Base-by-base conservation (phyloP, 2,888 invertebrate species). In the Drosophila cyrtoloma region DNA sequence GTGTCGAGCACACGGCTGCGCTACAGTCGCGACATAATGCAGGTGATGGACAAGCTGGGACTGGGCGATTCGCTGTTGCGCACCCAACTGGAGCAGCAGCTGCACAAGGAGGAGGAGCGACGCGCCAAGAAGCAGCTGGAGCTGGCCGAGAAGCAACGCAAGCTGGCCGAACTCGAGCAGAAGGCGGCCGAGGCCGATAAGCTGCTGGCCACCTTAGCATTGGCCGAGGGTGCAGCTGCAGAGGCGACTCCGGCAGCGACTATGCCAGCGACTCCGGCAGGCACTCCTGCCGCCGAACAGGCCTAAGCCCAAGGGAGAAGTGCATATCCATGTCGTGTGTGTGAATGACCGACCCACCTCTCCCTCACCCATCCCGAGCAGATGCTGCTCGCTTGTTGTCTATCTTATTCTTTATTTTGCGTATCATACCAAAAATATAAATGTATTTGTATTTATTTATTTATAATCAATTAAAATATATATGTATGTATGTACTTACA, bases 41-140 rank as follows among this genome's bases (percentile, higher is more conserved):
- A 90, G 60, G 79, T 93, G 12, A 87, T 93, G 85, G 92, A 93
- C 47, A 91, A 92, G 75, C 74, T 93, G 66, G 90, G 92, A 0
- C 70, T 92, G 79, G 93, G 94, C 19, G 93, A 93, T 62, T 93
- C 93, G 58, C 81, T 91, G 37, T 77, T 93, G 82, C 92, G 93
- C 61, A 79, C 82, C 10, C 92, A 92, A 75, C 55, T 93, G 75
- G 92, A 92, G 77, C 81, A 80, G 16, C 81, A 82, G 59, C 79
- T 88, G 65, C 71, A 44, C 16, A 86, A 89, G 57, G 88, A 86
- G 75, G 90, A 87, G 79, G 88, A 91, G 75, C 68, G 60, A 1
- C 86, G 86, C 3, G 86, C 88, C 67, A 88, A 90, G 60, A 85
- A 88, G 52, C 88, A 74, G 37, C 65, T 61, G 50, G 86, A 72